Evolutionary conservation across 2,888 invertebrate species (phyloP), one percentile per base, ranked within the genome.

Genomic region (Cepaea hortensis): DNA sequence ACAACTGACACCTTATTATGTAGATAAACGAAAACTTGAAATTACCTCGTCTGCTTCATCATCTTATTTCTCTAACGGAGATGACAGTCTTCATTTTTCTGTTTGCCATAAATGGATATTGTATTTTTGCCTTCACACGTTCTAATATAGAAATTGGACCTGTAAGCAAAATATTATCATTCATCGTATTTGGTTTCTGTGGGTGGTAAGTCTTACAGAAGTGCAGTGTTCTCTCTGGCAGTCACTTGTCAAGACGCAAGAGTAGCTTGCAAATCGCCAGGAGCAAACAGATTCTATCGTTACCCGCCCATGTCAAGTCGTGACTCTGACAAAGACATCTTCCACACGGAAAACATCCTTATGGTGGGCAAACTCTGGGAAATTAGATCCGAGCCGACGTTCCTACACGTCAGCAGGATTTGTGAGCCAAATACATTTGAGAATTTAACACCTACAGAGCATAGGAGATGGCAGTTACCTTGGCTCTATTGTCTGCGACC

Each of bases 191-290:
- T 81, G 70, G 70, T 81, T 70, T n/a, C 48, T 13, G 46, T 84
- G 84, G 84, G 84, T 84, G 84, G 84, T 77, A 84, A 77, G 48
- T 50, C 76, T 65, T 81, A 65, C 70, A 70, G n/a, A 46, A 62
- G 46, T 81, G 70, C 70, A 50, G n/a, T 50, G 5, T 62, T 46
- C 62, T 20, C 9, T 35, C 77, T 18, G 6, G 65, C 68, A 84
- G 23, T 68, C 46, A 84, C 77, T 65, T 84, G 76, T 68, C 84
- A 76, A 77, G 65, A 15, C 48, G 84, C 84, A 84, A 68, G 77
- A 68, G 18, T 1, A 76, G 48, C 50, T 20, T 9, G 65, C 18
- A 70, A 70, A 81, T 70, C 81, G 50, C n/a, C 48, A 81, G 48
- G 81, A 81, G 77, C 84, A 84, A 84, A 84, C 84, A 84, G 76